phyloP scores from a whole-genome alignment of 2,113 vertebrate species.

The Felis catus region F.catus_Fca126_mat1.0 CM031427.1:30678001-30678500 shows the following conservation, averaged over 20 bases:
- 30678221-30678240: no score
- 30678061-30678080: neutral
- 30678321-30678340: no score
- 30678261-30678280: no score
- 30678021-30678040: neutral
- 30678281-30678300: no score
- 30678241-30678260: no score
- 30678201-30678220: no score
- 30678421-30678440: neutral
- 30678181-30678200: no score
- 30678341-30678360: no score
- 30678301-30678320: no score
- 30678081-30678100: neutral
- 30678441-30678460: neutral
- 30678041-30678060: neutral
- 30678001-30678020: neutral
- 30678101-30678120: neutral
- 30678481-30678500: neutral
- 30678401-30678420: neutral
- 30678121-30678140: neutral
- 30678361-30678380: no score
- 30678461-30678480: neutral
- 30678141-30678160: neutral
- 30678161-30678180: neutral
- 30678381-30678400: neutral